These are phyloP conservation scores for Tortricodes alternella DNA, from an alignment of 2,888 invertebrate genomes.

Conservation along the genomic window DNA sequence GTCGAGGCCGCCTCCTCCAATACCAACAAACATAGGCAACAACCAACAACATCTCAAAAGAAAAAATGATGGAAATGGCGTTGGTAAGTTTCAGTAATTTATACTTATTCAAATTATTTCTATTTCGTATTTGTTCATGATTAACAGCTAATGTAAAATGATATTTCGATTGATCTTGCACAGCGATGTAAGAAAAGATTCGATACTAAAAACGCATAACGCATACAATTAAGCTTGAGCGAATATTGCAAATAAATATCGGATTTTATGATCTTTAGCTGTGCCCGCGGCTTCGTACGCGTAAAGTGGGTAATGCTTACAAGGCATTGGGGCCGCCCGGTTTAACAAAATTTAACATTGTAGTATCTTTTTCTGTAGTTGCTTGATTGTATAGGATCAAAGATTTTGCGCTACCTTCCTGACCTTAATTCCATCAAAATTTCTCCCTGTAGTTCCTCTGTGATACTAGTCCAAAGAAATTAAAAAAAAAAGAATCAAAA, in stretches of 20 bases:
- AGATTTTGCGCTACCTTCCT: too few relatives aligned
- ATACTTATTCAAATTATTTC: background rate
- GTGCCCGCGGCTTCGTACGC: too few relatives aligned
- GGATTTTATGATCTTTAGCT: background rate
- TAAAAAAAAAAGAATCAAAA: too few relatives aligned
- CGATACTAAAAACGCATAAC: background rate
- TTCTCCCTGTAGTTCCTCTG: too few relatives aligned
- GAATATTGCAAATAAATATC: slow-evolving; percentile 33
- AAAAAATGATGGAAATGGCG: slow-evolving; percentile 34
- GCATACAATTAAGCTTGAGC: slow-evolving; percentile 30
- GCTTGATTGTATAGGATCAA: too few relatives aligned
- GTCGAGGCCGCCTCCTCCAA: slow-evolving; percentile 59
- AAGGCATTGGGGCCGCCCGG: too few relatives aligned
- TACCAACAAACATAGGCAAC: slow-evolving; percentile 38
- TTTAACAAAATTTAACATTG: too few relatives aligned
- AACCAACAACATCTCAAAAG: slow-evolving; percentile 46
- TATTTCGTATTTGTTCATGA: background rate
- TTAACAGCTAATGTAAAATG: background rate
- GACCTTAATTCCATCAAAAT: too few relatives aligned
- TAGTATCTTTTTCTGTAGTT: too few relatives aligned
- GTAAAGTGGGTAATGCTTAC: too few relatives aligned
- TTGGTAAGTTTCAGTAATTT: slow-evolving; percentile 43
- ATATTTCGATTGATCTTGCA: slow-evolving; percentile 35
- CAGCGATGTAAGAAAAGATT: slow-evolving; percentile 38
- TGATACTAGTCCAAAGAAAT: too few relatives aligned